phyloP scores from a whole-genome alignment of 2,888 invertebrate genomes.

The Gortyna flavago region DNA sequence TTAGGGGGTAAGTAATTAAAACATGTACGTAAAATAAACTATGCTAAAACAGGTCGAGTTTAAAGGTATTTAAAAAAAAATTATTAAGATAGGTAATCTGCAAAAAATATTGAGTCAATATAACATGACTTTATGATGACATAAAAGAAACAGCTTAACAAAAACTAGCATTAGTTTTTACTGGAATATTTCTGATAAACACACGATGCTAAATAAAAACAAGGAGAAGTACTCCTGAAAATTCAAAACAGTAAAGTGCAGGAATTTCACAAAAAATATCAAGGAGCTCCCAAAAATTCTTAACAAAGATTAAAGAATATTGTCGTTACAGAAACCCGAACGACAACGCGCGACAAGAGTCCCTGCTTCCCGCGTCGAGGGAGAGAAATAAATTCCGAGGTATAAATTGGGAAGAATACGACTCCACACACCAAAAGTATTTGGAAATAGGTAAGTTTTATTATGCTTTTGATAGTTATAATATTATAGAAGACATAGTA shows the following conservation, averaged over 20 bases:
- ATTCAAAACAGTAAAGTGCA: background rate
- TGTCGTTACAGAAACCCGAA: slow-evolving; percentile 93
- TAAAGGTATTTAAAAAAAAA: too few species aligned
- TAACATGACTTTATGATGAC: background rate
- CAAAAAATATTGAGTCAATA: background rate
- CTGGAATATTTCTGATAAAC: too few species aligned
- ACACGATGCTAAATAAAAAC: background rate
- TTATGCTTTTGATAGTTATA: background rate
- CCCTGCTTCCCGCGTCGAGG: slow-evolving; percentile 93
- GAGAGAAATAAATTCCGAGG: slow-evolving; percentile 96
- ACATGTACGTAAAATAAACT: background rate
- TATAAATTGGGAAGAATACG: slow-evolving; percentile 97
- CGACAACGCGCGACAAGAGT: slow-evolving; percentile 94
- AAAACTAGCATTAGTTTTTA: background rate
- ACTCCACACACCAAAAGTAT: slow-evolving; percentile 97
- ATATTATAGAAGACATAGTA: background rate
- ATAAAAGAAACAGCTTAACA: too few species aligned
- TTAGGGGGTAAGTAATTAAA: too few species aligned
- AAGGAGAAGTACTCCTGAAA: background rate
- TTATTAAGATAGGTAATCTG: too few species aligned
- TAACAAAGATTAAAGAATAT: slow-evolving; percentile 48
- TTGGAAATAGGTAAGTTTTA: slow-evolving; percentile 95
- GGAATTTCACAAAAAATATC: slow-evolving; percentile 1
- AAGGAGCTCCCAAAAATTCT: slow-evolving; percentile 2
- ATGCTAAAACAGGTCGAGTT: background rate